Evolutionary conservation across 2,888 invertebrate species (phyloP).

Genomic region (Timema podura): DNA sequence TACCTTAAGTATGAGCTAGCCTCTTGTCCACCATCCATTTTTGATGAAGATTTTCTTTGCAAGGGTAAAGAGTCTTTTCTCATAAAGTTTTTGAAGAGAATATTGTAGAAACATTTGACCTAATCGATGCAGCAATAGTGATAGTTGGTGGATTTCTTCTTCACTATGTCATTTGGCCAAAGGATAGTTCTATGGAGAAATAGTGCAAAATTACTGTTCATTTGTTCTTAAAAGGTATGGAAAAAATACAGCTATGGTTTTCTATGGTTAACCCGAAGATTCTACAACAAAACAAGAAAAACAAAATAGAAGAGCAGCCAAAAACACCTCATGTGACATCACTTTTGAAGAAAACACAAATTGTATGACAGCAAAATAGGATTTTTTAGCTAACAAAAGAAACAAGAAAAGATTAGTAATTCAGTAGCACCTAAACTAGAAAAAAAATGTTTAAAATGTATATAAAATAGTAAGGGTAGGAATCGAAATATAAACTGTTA

Average conservation of each 20-base stretch:
- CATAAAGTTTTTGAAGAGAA: neutral
- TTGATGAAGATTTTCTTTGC: neutral
- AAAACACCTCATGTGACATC: slow-evolving; percentile 7
- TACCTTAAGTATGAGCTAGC: neutral
- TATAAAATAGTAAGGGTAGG: neutral
- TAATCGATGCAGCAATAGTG: neutral
- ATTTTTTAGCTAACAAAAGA: neutral
- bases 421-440: neutral
- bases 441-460: neutral
- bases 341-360: neutral
- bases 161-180: neutral
- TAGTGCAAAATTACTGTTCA: neutral
- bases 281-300: too few relatives aligned
- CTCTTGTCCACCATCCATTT: neutral
- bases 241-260: slow-evolving; percentile 2
- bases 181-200: neutral
- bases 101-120: neutral
- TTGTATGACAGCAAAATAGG: neutral
- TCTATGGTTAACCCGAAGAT: slow-evolving; percentile 6
- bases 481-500: neutral
- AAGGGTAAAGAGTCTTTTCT: neutral
- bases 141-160: neutral
- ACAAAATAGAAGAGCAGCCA: slow-evolving; percentile 2
- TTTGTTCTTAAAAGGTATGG: neutral
- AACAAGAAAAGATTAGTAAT: slow-evolving; percentile 8